Base-by-base conservation (phyloP, 1,140 invertebrate genomes). In the Ceratina calcarata region DNA sequence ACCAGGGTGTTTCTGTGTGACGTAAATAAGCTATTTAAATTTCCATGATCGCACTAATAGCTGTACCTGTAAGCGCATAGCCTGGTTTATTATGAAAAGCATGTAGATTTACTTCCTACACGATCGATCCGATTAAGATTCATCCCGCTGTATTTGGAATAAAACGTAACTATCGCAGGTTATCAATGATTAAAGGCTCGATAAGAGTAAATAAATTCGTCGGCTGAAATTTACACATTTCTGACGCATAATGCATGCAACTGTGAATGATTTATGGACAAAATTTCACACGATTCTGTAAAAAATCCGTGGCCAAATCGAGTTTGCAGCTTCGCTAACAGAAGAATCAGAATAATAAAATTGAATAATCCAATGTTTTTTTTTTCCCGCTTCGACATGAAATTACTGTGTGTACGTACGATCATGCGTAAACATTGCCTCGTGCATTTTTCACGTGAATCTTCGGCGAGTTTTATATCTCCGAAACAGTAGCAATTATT, bases 401-500 rank as follows among this genome's bases (percentile, higher is more conserved):
- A 20, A 24, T 58, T 37, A 7, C 18, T 10, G 8, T 7, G 4
- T 64, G 3, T 37, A 65, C n/a, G 61, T 55, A 12, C 6, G 16
- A 45, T 45, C 37, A 45, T 7, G 51, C 16, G n/a, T 15, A 24
- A 76, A 58, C 32, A 67, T 66, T 27, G 20, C 7, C 16, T 0
- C 0, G 16, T 75, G 12, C 20, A 73, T 74, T 68, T 68, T 27
- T 60, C 57, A 49, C 53, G 22, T 3, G 0, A 6, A 60, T n/a
- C 20, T 49, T 45, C 27, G 58, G 51, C 53, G 61, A 57, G 69
- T 79, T 69, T 74, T 65, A 3, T n/a, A 13, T 3, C 16, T 8
- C 22, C 49, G 73, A 79, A 49, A 65, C n/a, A n/a, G n/a, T 57
- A 45, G 73, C 68, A 45, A 45, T 45, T 45, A 83, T 84, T 83